Conservation (phyloP, 2,888 invertebrate species). For the Trichacis sp. region DNA sequence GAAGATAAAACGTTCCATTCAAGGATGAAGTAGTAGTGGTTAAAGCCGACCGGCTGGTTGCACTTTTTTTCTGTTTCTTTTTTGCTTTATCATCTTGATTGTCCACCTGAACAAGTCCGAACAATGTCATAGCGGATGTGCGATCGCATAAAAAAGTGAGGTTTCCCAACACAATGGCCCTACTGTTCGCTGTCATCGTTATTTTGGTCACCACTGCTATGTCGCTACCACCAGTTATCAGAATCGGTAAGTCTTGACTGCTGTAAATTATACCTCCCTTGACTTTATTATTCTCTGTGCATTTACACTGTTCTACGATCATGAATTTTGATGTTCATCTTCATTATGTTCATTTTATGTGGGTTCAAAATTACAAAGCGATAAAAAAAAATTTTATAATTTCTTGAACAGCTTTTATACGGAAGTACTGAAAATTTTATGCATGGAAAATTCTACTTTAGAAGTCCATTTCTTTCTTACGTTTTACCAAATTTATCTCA, state of each 20-base stretch:
- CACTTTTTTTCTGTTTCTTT: constrained; percentile 37
- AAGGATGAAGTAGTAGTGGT: constrained; percentile 52
- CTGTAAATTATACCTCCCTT: neutral
- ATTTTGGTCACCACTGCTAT: constrained; percentile 66
- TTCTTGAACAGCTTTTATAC: too few species aligned
- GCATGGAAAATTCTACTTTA: too few species aligned
- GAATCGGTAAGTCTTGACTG: constrained; percentile 62
- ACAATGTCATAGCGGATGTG: constrained; percentile 45
- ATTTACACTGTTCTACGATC: too few species aligned
- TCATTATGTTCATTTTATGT: too few species aligned
- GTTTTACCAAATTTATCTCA: too few species aligned
- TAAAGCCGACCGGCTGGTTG: constrained; percentile 40
- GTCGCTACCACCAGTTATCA: constrained; percentile 67
- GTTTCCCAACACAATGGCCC: constrained; percentile 61
- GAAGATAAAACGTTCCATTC: constrained; percentile 47
- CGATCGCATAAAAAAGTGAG: constrained; percentile 44
- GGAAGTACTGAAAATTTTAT: too few species aligned
- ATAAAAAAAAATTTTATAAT: too few species aligned
- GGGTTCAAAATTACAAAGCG: too few species aligned
- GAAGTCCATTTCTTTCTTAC: too few species aligned
- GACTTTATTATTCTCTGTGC: too few species aligned
- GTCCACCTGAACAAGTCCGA: constrained; percentile 40
- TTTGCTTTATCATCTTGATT: constrained; percentile 40
- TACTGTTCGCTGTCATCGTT: constrained; percentile 64
- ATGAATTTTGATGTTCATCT: too few species aligned